Percentiles rank a stretch among this genome's conserved stretches.
Conservation (phyloP, 23 tunicate species). For the Halocynthia roretzi region DNA sequence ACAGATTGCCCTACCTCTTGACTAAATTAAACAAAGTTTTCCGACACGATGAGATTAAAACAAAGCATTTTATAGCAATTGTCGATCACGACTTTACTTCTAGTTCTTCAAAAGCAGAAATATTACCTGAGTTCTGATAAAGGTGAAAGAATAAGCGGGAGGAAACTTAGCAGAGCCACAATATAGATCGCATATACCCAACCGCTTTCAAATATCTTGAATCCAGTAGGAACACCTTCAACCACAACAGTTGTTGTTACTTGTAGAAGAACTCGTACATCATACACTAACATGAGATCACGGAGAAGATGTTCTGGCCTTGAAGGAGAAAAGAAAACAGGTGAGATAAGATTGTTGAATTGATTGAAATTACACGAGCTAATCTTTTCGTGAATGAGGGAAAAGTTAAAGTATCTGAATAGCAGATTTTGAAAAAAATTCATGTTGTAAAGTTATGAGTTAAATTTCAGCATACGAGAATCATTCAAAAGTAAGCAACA, state of each 20-base stretch:
- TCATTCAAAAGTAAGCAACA: too few species aligned
- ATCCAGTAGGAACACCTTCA: background rate
- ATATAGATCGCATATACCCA: slow-evolving; percentile 55
- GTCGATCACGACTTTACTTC: background rate
- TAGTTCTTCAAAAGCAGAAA: background rate
- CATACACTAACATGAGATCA: slow-evolving; percentile 40
- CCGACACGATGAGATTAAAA: too few species aligned
- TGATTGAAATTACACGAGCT: too few species aligned
- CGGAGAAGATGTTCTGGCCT: slow-evolving; percentile 37
- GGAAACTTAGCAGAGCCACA: slow-evolving; percentile 6
- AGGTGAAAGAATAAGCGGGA: slow-evolving; percentile 7
- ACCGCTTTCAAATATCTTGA: background rate
- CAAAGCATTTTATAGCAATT: background rate
- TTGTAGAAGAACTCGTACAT: slow-evolving; percentile 41
- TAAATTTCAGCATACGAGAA: too few species aligned
- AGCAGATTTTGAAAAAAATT: too few species aligned
- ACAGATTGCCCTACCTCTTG: too few species aligned
- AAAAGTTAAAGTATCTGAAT: too few species aligned
- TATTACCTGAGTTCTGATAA: slow-evolving; percentile 11
- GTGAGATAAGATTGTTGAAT: background rate
- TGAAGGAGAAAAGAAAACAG: background rate
- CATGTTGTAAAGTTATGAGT: too few species aligned
- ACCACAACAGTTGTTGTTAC: background rate
- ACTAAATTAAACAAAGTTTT: background rate
- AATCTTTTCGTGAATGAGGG: too few species aligned